Evolutionary conservation across 2,113 vertebrate genomes (phyloP).

Genomic region (Chloropsis hardwickii): DNA sequence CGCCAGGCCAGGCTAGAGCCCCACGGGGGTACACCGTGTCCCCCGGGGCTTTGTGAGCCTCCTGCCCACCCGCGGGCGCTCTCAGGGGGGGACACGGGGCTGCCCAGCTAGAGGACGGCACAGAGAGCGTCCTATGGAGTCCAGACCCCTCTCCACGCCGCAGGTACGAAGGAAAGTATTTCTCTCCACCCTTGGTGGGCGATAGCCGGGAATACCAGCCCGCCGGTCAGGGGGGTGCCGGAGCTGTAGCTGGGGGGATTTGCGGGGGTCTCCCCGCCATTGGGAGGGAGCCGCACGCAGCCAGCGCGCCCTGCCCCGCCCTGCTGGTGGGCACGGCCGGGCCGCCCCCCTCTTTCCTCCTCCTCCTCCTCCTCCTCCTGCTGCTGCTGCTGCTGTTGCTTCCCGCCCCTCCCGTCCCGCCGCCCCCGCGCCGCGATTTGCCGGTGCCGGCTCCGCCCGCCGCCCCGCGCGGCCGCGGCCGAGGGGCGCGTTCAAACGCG

Average conservation of each 20-base stretch:
- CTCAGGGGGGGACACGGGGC: fast-evolving
- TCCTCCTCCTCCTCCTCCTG: not conserved
- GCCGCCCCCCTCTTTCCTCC: not conserved
- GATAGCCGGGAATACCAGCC: not conserved
- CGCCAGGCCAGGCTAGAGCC: not conserved
- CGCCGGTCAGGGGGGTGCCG: too few relatives aligned
- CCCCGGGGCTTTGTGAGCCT: not conserved
- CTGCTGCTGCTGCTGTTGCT: not conserved
- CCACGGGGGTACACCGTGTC: not conserved
- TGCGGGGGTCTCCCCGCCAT: too few relatives aligned
- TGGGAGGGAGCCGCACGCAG: not conserved
- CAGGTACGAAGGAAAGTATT: not conserved
- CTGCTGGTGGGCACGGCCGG: not conserved
- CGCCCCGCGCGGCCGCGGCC: constrained; percentile 28
- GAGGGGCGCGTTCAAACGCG: constrained; percentile 58
- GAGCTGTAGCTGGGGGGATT: not conserved
- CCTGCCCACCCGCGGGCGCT: not conserved
- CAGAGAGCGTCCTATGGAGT: not conserved
- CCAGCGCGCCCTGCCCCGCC: not conserved
- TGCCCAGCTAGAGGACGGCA: not conserved
- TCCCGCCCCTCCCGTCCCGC: not conserved
- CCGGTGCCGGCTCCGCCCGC: constrained; percentile 40
- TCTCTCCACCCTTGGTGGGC: not conserved
- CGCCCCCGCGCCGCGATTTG: constrained; percentile 25
- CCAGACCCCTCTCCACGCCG: not conserved